Evolutionary conservation across 64 coral and sea anemone species (phyloP).

Genomic region (Stichodactyla mertensii): DNA sequence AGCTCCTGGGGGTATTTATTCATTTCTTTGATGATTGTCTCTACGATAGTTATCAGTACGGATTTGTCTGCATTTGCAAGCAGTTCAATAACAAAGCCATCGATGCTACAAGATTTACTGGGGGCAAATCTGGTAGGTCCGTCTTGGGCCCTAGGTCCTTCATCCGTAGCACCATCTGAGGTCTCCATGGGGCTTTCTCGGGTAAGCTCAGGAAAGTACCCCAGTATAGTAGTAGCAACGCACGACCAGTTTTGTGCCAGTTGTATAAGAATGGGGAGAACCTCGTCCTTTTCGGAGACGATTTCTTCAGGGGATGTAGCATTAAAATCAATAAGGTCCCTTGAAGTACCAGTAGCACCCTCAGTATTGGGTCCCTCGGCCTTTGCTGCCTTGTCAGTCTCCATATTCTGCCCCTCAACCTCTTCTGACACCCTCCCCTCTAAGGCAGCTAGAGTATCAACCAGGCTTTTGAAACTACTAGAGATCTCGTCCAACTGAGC

Average conservation of each 20-base stretch:
- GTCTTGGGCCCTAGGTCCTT: slow-evolving; percentile 8
- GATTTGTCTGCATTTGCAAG: slow-evolving; percentile 60
- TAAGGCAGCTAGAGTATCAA: slow-evolving; percentile 64
- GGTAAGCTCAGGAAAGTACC: slow-evolving; percentile 31
- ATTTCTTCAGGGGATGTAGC: slow-evolving; percentile 5
- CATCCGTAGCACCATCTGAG: slow-evolving; percentile 10
- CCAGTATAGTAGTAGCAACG: slow-evolving; percentile 64
- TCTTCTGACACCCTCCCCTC: slow-evolving; percentile 21
- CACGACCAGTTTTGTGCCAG: slow-evolving; percentile 68
- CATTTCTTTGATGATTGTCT: slow-evolving; percentile 74
- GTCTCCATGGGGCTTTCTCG: neutral
- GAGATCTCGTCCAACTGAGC: slow-evolving; percentile 89
- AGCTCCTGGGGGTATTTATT: slow-evolving; percentile 59
- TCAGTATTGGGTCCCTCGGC: slow-evolving; percentile 8
- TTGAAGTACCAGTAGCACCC: slow-evolving; percentile 4
- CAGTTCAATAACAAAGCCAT: slow-evolving; percentile 53
- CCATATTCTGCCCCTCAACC: slow-evolving; percentile 13
- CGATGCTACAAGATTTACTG: slow-evolving; percentile 48
- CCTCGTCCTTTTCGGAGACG: slow-evolving; percentile 3
- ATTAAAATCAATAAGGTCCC: slow-evolving; percentile 41
- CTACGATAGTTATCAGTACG: slow-evolving; percentile 67
- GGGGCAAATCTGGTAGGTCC: neutral
- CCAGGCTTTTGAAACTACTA: slow-evolving; percentile 71
- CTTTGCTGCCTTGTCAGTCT: slow-evolving; percentile 1
- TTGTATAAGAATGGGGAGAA: slow-evolving; percentile 67